phyloP scores from a whole-genome alignment of 2,888 invertebrate species.

The Melieria crassipennis region DNA sequence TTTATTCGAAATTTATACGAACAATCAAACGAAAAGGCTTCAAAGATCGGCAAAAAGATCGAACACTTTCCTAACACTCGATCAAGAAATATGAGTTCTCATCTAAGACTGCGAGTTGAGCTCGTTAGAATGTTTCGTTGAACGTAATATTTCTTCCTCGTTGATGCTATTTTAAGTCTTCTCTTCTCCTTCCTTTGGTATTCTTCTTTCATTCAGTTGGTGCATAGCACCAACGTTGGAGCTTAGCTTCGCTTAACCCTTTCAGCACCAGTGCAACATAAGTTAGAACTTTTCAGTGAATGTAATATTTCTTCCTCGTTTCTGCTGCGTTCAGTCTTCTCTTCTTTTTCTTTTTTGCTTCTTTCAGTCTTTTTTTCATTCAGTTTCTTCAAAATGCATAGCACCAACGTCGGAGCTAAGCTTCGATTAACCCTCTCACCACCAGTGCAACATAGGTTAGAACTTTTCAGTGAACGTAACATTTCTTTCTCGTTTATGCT shows the following conservation, averaged over 20 bases:
- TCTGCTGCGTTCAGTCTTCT: not conserved
- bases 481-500: not conserved
- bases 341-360: not conserved
- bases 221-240: too few relatives aligned
- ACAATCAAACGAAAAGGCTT: not conserved
- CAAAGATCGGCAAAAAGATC: constrained; percentile 3
- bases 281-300: not conserved
- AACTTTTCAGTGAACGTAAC: not conserved
- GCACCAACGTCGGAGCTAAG: too few relatives aligned
- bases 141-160: not conserved
- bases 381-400: too few relatives aligned
- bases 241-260: too few relatives aligned
- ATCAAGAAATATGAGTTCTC: too few relatives aligned
- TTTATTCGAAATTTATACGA: not conserved
- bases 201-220: too few relatives aligned
- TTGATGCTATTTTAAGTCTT: not conserved
- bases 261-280: too few relatives aligned
- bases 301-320: not conserved
- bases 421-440: too few relatives aligned
- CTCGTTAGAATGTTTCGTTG: not conserved
- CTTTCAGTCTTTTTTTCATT: too few relatives aligned
- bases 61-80: too few relatives aligned
- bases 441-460: too few relatives aligned
- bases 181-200: not conserved
- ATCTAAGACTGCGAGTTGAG: too few relatives aligned